phyloP scores from a whole-genome alignment of 1,140 invertebrate species.

The Euglossa dilemma region DNA sequence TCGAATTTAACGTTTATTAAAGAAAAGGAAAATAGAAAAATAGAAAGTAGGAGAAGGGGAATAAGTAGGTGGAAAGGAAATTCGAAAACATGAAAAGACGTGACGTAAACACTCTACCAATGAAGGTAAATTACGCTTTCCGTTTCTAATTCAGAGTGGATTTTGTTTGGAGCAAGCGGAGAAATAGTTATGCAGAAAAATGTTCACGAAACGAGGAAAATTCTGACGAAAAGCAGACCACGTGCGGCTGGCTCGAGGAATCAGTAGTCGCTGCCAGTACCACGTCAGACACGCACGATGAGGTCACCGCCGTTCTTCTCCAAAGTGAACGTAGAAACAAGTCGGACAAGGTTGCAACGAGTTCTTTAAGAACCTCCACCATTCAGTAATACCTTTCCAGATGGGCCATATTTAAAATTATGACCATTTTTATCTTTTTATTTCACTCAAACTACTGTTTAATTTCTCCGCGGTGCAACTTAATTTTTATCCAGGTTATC shows the following conservation, averaged over 20 bases:
- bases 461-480: too few relatives aligned
- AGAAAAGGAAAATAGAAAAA: too few relatives aligned
- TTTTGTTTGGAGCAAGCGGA: neutral
- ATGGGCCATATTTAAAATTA: neutral
- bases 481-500: too few relatives aligned
- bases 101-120: too few relatives aligned
- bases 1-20: too few relatives aligned
- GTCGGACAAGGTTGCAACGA: constrained; percentile 52
- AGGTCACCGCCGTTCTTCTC: constrained; percentile 49
- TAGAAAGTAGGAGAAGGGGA: too few relatives aligned
- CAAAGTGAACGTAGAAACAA: constrained; percentile 52
- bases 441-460: too few relatives aligned
- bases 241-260: constrained; percentile 38
- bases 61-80: neutral
- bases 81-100: neutral
- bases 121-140: neutral
- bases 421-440: neutral
- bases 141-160: neutral
- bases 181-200: neutral
- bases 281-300: constrained; percentile 64
- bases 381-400: neutral
- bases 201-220: constrained; percentile 23
- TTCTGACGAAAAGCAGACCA: constrained; percentile 36
- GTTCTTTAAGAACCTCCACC: constrained; percentile 30
- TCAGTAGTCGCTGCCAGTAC: constrained; percentile 64